Evolutionary conservation across 2,888 invertebrate genomes (phyloP).

Genomic region (Liopterus haemorrhoidalis): DNA sequence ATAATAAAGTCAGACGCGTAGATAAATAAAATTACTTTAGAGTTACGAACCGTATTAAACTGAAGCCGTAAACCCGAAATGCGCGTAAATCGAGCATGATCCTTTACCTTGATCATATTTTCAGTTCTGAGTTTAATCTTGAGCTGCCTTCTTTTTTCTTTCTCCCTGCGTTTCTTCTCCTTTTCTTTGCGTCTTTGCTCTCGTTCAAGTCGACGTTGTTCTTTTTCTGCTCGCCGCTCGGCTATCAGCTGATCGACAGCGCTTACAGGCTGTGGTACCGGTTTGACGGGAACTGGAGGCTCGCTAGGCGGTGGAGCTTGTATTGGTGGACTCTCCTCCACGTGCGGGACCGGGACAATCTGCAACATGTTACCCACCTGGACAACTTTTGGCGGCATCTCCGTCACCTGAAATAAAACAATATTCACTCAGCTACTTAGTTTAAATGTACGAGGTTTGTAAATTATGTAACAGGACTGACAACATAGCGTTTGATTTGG

Average conservation of each 20-base stretch:
- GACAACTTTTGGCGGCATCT: slow-evolving; percentile 37
- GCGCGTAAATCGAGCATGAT: too few species aligned
- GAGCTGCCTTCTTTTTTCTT: slow-evolving; percentile 41
- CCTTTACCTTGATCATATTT: slow-evolving; percentile 45
- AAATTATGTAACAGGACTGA: too few species aligned
- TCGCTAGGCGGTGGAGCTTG: slow-evolving; percentile 10
- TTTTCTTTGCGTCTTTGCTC: slow-evolving; percentile 43
- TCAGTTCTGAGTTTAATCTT: slow-evolving; percentile 43
- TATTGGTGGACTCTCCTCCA: background rate
- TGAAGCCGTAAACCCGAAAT: too few species aligned
- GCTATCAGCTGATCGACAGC: slow-evolving; percentile 28
- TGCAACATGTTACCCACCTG: slow-evolving; percentile 58
- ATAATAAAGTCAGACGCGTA: too few species aligned
- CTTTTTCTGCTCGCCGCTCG: slow-evolving; percentile 42
- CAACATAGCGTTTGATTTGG: too few species aligned
- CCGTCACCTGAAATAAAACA: slow-evolving; percentile 9
- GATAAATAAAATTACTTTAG: too few species aligned
- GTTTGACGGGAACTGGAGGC: slow-evolving; percentile 15
- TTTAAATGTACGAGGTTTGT: too few species aligned
- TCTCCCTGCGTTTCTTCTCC: slow-evolving; percentile 41
- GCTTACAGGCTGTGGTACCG: slow-evolving; percentile 16
- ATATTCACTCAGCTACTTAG: too few species aligned
- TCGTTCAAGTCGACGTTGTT: slow-evolving; percentile 41
- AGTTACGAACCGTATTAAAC: too few species aligned
- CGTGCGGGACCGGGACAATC: slow-evolving; percentile 50